Base-by-base conservation (phyloP, 2,888 invertebrate species). In the Notodonta ziczac region DNA sequence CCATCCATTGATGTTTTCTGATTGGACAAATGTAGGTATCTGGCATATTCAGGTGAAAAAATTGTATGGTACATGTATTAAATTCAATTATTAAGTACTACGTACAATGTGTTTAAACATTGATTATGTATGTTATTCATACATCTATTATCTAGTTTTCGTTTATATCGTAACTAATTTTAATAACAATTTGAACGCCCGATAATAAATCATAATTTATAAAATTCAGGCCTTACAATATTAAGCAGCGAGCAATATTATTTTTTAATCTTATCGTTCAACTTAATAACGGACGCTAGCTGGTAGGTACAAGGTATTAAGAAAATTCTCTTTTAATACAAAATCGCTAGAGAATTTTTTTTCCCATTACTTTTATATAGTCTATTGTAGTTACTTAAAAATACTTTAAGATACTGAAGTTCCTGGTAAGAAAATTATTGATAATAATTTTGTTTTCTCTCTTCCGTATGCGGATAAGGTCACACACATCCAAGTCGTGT, bases 171-270 rank as follows among this genome's bases (percentile, higher is more conserved):
- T 9, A n/a, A 48, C 48, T 48, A 48, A n/a, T 6, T n/a, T 35
- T 48, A n/a, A 48, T 48, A 48, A 48, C 6, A n/a, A 12, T 24
- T 24, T 4, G 14, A n/a, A 48, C 0, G 14, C 1, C n/a, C n/a
- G 14, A 48, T 24, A 24, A 24, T 24, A 24, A 24, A 24, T 2
- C 24, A 24, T 1, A 24, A 24, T 24, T 24, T 24, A 24, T 24
- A 24, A 24, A 24, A 24, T 24, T 24, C 24, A 6, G 14, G 48
- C 14, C 14, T 48, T 48, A n/a, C 6, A 4, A 48, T 6, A 48
- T 48, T 48, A n/a, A 48, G 48, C 24, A 7, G 5, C n/a, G 48
- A 48, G 48, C 48, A n/a, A 48, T 48, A 51, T 51, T 51, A 51
- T 51, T 51, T 51, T 51, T 51, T 24, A 51, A 51, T 51, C 24